Percentiles rank a stretch among this genome's conserved stretches.
phyloP scores from a whole-genome alignment of 2,113 vertebrate species.

The Salvelinus sp. region DNA sequence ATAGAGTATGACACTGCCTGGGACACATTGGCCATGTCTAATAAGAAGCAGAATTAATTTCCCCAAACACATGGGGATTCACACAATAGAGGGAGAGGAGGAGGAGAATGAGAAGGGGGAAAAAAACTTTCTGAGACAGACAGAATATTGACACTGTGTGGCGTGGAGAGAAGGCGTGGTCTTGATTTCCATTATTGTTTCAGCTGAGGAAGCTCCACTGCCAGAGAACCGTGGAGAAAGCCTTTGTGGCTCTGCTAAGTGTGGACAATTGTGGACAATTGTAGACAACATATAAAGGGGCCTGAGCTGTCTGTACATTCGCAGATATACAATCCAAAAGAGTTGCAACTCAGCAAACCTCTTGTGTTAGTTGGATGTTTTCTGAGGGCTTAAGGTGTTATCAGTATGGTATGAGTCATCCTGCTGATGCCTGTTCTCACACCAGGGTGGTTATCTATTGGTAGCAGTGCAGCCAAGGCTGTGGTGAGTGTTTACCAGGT shows the following conservation, averaged over 20 bases:
- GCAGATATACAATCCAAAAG: slow-evolving; percentile 48
- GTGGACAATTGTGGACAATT: slow-evolving; percentile 44
- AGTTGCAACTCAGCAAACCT: slow-evolving; percentile 40
- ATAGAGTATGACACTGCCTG: slow-evolving; percentile 25
- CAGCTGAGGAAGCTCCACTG: slow-evolving; percentile 57
- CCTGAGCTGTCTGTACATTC: slow-evolving; percentile 24
- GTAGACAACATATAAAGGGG: slow-evolving; percentile 40
- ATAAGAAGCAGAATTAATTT: slow-evolving; percentile 71
- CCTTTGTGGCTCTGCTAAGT: slow-evolving; percentile 54
- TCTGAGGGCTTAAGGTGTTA: slow-evolving; percentile 50
- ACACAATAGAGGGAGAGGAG: slow-evolving; percentile 23
- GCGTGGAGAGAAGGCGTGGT: slow-evolving; percentile 35
- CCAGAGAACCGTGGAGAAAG: slow-evolving; percentile 50
- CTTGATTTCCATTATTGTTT: slow-evolving; percentile 66
- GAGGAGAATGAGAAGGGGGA: background rate
- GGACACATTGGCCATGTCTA: slow-evolving; percentile 57
- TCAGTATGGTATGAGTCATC: slow-evolving; percentile 41
- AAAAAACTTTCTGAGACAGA: slow-evolving; percentile 32
- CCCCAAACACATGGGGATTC: slow-evolving; percentile 44
- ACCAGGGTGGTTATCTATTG: slow-evolving; percentile 29
- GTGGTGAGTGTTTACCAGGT: background rate
- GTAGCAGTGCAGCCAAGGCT: background rate
- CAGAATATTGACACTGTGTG: slow-evolving; percentile 54
- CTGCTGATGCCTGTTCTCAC: slow-evolving; percentile 43
- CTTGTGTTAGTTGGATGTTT: slow-evolving; percentile 52